Base-by-base conservation (phyloP, 2,113 vertebrate genomes). In the Charadrius vociferus region DNA sequence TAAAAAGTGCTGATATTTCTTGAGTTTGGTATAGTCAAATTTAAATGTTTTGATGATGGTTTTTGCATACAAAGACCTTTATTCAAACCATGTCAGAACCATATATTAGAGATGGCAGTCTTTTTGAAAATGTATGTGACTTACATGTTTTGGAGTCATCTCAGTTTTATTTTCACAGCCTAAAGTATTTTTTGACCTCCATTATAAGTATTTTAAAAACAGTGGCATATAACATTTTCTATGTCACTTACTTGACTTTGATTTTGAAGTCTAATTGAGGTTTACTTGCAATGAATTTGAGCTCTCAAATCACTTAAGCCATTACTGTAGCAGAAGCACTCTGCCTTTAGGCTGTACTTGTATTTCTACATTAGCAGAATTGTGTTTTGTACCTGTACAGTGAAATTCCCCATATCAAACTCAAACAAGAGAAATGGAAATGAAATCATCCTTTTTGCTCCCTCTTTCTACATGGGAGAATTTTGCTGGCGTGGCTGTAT, bases 201-300 rank as follows among this genome's bases (percentile, higher is more conserved):
- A 88, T 95, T 93, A 55, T 90, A 93, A 90, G 71, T 96, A 95
- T 87, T 94, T 90, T 94, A 62, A 86, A 94, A 95, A 81, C 52
- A 72, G 52, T 34, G 21, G 75, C 50, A 63, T 77, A 63, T 77
- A 92, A 56, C 36, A 67, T 86, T 92, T 95, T 83, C 37, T 83
- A n/a, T 93, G 77, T 78, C 68, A 86, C 37, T 92, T 95, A 30
- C 61, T 74, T 94, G 86, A 72, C 84, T 96, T 96, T 82, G 58
- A 62, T 96, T 95, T 96, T 96, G 58, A 85, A 61, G 81, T 94
- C 86, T 95, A 84, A 95, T 84, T 79, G 86, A 93, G 53, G 9
- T 93, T 95, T 92, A 89, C 86, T 95, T 95, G 86, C 83, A 95
- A 79, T 85, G 91, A 79, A 72, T 92, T 89, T 93, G 80, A 95